phyloP scores from a whole-genome alignment of 2,113 vertebrate species.

The Chiloscyllium plagiosum region DNA sequence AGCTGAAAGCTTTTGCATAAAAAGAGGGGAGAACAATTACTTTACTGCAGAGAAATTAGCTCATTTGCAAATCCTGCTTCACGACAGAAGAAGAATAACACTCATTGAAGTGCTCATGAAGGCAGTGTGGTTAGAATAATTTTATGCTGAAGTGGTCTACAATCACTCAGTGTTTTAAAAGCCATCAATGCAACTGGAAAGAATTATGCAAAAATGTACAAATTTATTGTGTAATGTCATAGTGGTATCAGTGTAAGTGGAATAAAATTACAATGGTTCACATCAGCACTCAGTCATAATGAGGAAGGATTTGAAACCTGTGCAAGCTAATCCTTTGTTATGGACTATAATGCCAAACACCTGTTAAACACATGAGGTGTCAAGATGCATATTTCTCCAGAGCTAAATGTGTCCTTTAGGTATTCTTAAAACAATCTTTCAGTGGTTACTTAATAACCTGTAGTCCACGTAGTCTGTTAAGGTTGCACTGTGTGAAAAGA shows the following conservation, averaged over 20 bases:
- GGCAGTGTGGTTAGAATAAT: constrained; percentile 69
- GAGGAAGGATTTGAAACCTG: constrained; percentile 52
- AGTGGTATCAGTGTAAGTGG: constrained; percentile 66
- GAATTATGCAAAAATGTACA: constrained; percentile 68
- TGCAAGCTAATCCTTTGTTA: constrained; percentile 45
- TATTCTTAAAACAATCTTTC: constrained; percentile 48
- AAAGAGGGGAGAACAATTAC: constrained; percentile 70
- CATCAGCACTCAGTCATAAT: constrained; percentile 47
- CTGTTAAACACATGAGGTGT: constrained; percentile 47
- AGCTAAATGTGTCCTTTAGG: constrained; percentile 49
- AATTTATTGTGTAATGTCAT: constrained; percentile 74
- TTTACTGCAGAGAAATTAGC: constrained; percentile 70
- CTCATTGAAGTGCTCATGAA: constrained; percentile 75
- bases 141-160: constrained; percentile 70
- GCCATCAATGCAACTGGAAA: constrained; percentile 70
- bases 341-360: constrained; percentile 44
- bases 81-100: constrained; percentile 70
- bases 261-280: constrained; percentile 68
- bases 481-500: constrained; percentile 44
- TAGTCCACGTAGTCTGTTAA: constrained; percentile 47
- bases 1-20: constrained; percentile 43
- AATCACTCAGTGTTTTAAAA: constrained; percentile 76
- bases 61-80: constrained; percentile 71
- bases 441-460: constrained; percentile 53
- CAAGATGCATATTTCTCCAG: constrained; percentile 48